Evolutionary conservation across 2,113 vertebrate species (phyloP).

Genomic region (Cephalopterus ornatus): DNA sequence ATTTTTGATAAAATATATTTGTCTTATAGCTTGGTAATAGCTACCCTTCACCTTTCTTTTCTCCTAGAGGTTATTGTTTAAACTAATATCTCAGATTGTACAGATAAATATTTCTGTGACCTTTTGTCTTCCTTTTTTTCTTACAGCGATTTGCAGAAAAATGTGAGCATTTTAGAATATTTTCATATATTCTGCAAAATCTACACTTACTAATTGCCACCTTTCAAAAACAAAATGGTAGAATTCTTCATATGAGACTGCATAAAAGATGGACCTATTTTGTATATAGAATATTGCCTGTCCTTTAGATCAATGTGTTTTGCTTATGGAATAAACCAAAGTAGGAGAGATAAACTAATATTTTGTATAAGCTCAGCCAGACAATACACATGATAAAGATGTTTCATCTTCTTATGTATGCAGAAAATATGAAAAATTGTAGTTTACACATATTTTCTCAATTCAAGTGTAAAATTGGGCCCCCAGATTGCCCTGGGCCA

Average conservation of each 20-base stretch:
- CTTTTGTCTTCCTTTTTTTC: background rate
- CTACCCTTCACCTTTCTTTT: background rate
- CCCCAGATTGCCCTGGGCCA: slow-evolving; percentile 94
- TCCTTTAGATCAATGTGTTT: slow-evolving; percentile 93
- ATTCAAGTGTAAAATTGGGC: slow-evolving; percentile 91
- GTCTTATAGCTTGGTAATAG: background rate
- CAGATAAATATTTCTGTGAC: background rate
- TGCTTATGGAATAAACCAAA: slow-evolving; percentile 95
- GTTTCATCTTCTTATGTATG: slow-evolving; percentile 99
- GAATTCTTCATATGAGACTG: slow-evolving; percentile 78
- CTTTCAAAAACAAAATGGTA: slow-evolving; percentile 42
- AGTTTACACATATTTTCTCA: slow-evolving; percentile 95
- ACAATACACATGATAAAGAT: slow-evolving; percentile 98
- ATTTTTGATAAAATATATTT: background rate
- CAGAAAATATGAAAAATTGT: slow-evolving; percentile 99
- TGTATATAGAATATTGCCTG: slow-evolving; percentile 92
- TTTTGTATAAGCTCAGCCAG: slow-evolving; percentile 99
- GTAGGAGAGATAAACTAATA: slow-evolving; percentile 98
- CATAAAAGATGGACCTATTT: slow-evolving; percentile 94
- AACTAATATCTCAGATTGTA: background rate
- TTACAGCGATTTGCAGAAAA: background rate
- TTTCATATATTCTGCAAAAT: background rate
- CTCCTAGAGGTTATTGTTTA: slow-evolving; percentile 4
- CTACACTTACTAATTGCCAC: background rate
- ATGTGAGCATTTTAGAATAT: background rate